Conservation (phyloP, 2,113 vertebrate species). For the Heterotilapia buettikoferi region DNA sequence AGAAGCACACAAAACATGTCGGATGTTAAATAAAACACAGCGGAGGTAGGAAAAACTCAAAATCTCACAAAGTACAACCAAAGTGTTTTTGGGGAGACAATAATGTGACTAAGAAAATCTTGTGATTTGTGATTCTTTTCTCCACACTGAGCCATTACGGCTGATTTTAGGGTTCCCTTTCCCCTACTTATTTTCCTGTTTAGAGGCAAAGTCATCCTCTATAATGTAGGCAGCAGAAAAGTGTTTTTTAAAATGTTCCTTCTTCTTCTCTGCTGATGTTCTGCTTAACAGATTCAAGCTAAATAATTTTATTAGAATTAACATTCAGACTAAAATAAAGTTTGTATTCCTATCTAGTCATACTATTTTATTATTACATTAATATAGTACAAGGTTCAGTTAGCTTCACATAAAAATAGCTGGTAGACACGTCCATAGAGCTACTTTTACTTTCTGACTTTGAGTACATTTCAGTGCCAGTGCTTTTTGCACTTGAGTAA, state of each 20-base stretch:
- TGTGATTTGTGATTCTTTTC: background rate
- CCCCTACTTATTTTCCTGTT: background rate
- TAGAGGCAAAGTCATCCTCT: background rate
- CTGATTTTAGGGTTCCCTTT: background rate
- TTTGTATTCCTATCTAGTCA: background rate
- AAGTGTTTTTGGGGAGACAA: background rate
- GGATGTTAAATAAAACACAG: background rate
- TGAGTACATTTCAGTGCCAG: background rate
- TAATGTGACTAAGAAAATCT: background rate
- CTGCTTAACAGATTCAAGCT: background rate
- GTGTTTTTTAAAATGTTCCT: background rate
- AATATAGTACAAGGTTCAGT: background rate
- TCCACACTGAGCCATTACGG: background rate
- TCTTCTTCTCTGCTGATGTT: background rate
- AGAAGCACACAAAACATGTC: background rate
- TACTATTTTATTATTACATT: background rate
- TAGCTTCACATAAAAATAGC: background rate
- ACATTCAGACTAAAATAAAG: background rate
- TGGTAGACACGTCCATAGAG: background rate
- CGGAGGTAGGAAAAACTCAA: background rate
- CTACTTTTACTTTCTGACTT: background rate
- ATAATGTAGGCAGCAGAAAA: background rate
- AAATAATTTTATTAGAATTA: background rate
- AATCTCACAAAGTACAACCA: background rate
- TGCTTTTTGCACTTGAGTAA: background rate